Base-by-base conservation (phyloP, 1,140 invertebrate species). In the Megalonaias nervosa region DNA sequence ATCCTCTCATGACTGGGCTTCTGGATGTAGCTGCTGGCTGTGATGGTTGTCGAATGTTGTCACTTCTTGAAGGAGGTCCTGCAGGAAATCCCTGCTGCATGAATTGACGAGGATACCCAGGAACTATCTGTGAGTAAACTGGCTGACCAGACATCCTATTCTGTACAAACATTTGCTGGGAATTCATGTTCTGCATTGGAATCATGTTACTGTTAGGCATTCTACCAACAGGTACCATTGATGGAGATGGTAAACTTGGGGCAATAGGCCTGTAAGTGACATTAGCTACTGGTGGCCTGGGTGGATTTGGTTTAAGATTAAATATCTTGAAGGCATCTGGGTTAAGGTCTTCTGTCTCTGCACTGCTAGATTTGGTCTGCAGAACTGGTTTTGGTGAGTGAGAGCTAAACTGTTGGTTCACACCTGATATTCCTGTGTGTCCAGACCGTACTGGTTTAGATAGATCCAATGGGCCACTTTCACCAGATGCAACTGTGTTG, bases 291-390 rank as follows among this genome's bases (percentile, higher is more conserved):
- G 55, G 56, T 19, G 78, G 70, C 26, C 68, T 57, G 1, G 73
- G 72, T 57, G 77, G 60, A 4, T 58, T 70, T 57, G 84, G 84
- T 58, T 79, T 77, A 55, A 85, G 69, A 67, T 85, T 85, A 61
- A 85, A 85, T 16, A 85, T 82, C 61, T 85, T 81, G 71, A 81
- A 85, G 11, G 80, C 75, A 56, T 85, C 84, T 19, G 82, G 80
- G 60, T 80, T 78, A 17, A 78, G 71, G n/a, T 68, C 69, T 48
- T 69, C 71, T 55, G 59, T n/a, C 23, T 76, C 66, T 62, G 58
- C 70, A 14, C 65, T 57, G n/a, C 12, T 78, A 69, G 26, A 67
- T 23, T 55, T 21, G 23, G 26, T 67, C 9, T 48, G 56, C 14
- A 26, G 67, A 26, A 38, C 60, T 16, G 31, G 71, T 19, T 60